phyloP scores from a whole-genome alignment of 2,113 vertebrate species.

The Oceanodroma tethys region DNA sequence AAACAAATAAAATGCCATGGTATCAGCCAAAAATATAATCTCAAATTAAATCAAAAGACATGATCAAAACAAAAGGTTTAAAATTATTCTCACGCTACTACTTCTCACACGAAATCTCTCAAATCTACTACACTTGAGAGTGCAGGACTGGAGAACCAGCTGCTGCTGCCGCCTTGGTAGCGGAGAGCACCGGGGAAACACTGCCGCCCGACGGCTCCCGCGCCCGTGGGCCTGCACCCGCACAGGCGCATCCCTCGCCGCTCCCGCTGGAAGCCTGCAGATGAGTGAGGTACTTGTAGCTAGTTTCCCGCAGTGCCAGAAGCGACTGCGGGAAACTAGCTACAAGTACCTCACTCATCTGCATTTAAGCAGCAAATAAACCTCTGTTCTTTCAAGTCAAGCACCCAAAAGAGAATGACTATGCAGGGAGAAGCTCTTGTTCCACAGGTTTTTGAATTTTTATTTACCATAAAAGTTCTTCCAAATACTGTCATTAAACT shows the following conservation, averaged over 20 bases:
- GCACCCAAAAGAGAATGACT: not conserved
- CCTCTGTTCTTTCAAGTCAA: constrained; percentile 1
- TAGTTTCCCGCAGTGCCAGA: too few species aligned
- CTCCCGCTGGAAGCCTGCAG: not conserved
- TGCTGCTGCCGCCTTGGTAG: accelerated
- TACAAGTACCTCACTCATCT: not conserved
- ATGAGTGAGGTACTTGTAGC: too few species aligned
- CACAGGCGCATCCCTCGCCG: accelerated
- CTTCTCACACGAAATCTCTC: not conserved
- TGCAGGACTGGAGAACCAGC: not conserved
- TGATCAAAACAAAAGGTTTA: not conserved
- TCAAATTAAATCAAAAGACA: not conserved
- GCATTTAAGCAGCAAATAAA: not conserved
- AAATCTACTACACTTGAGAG: not conserved
- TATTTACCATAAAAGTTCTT: not conserved
- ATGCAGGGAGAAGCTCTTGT: not conserved
- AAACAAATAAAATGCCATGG: not conserved
- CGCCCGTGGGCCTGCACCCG: accelerated
- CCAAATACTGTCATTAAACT: not conserved
- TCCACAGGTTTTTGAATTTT: not conserved
- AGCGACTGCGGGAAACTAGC: not conserved
- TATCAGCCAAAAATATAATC: not conserved
- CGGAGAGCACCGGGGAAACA: not conserved
- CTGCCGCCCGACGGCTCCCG: accelerated
- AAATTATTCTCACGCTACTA: not conserved